Percentiles rank a stretch among this genome's conserved stretches.
phyloP scores from a whole-genome alignment of 2,113 vertebrate species.

The Buteo buteo region DNA sequence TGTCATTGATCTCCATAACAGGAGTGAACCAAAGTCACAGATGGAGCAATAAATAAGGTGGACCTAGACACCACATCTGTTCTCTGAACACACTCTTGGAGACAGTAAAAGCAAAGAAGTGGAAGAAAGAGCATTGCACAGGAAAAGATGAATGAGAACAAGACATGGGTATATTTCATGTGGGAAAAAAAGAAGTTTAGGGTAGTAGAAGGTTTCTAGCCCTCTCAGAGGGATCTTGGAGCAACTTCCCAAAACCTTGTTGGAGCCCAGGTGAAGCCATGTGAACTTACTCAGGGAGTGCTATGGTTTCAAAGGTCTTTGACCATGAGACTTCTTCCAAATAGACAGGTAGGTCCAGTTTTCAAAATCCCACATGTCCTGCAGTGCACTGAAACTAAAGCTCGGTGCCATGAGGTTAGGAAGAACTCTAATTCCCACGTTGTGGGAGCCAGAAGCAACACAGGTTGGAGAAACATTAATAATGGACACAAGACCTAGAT shows the following conservation, averaged over 20 bases:
- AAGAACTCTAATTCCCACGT: background rate
- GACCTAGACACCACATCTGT: fast-evolving
- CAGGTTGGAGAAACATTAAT: background rate
- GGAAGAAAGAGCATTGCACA: background rate
- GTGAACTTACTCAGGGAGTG: background rate
- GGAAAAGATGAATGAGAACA: background rate
- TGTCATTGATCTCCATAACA: background rate
- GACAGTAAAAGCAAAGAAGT: background rate
- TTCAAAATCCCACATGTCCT: background rate
- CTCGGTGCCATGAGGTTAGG: background rate
- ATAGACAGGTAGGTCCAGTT: background rate
- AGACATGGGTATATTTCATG: background rate
- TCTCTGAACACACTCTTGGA: background rate
- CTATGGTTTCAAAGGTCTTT: background rate
- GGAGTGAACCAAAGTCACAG: fast-evolving
- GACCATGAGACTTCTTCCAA: background rate
- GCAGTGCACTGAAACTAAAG: background rate
- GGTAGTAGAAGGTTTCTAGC: background rate
- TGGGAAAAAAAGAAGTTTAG: background rate
- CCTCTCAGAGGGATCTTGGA: background rate
- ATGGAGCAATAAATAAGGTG: background rate
- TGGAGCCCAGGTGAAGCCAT: background rate
- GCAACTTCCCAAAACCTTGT: background rate
- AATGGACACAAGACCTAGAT: background rate
- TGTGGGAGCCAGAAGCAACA: background rate